Evolutionary conservation across 2,113 vertebrate genomes (phyloP).

Genomic region (Bufo bufo): DNA sequence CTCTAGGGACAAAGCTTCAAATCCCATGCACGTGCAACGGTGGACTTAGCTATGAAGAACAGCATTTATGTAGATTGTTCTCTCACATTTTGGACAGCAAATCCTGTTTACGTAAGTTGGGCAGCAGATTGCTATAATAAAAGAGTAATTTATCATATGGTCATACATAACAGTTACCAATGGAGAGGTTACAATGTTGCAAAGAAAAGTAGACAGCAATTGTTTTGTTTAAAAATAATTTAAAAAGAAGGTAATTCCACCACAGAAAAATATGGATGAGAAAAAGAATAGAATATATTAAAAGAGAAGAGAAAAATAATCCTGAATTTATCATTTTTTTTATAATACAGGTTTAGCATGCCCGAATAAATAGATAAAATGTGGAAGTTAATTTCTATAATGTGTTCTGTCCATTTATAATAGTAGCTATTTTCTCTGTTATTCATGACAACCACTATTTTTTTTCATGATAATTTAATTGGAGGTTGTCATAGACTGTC

Average conservation of each 20-base stretch:
- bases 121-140: neutral
- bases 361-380: too few species aligned
- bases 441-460: too few species aligned
- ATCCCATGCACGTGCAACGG: slow-evolving; percentile 77
- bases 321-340: too few species aligned
- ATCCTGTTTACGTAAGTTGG: slow-evolving; percentile 77
- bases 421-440: too few species aligned
- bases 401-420: neutral
- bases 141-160: neutral
- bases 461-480: too few species aligned
- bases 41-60: slow-evolving; percentile 59
- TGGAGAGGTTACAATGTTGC: neutral
- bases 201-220: neutral
- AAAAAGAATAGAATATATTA: too few species aligned
- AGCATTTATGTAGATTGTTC: slow-evolving; percentile 74
- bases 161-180: neutral
- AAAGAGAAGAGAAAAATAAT: too few species aligned
- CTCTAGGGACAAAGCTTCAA: slow-evolving; percentile 78
- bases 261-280: too few species aligned
- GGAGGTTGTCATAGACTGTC: too few species aligned
- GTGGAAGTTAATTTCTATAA: neutral
- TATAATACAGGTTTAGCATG: too few species aligned
- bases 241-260: too few species aligned
- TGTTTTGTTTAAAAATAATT: neutral
- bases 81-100: slow-evolving; percentile 80